phyloP scores from a whole-genome alignment of 2,113 vertebrate genomes.

The Calidris pugnax region DNA sequence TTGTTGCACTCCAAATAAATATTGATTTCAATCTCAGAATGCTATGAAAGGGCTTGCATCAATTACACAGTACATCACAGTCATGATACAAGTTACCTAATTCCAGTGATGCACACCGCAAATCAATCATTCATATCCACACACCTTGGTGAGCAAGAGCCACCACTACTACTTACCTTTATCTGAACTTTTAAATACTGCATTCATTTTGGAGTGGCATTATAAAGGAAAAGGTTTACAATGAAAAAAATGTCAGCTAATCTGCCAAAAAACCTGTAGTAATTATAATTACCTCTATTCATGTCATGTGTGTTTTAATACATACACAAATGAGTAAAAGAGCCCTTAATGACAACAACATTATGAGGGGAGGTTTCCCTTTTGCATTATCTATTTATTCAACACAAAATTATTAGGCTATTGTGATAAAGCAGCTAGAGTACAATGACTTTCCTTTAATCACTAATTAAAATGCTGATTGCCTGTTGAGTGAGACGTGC shows the following conservation, averaged over 20 bases:
- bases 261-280: constrained; percentile 53
- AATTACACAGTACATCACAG: constrained; percentile 80
- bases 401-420: constrained; percentile 86
- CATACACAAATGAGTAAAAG: constrained; percentile 75
- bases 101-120: constrained; percentile 71
- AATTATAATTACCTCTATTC: constrained; percentile 80
- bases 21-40: constrained; percentile 81
- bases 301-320: constrained; percentile 74
- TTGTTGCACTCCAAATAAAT: constrained; percentile 79
- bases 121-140: constrained; percentile 76
- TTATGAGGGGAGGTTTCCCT: constrained; percentile 79
- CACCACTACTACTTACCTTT: constrained; percentile 69
- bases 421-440: constrained; percentile 83
- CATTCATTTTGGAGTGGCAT: constrained; percentile 66
- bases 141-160: constrained; percentile 64
- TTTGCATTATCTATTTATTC: constrained; percentile 85
- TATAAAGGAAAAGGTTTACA: constrained; percentile 69
- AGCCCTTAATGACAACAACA: constrained; percentile 78
- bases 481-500: constrained; percentile 83
- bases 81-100: constrained; percentile 74
- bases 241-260: constrained; percentile 65
- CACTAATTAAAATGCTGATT: constrained; percentile 87
- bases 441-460: constrained; percentile 85
- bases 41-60: constrained; percentile 77
- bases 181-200: constrained; percentile 74